These are phyloP conservation scores for Pseudachorutes palmiensis DNA, from an alignment of 1,140 invertebrate genomes.

Conservation along the genomic window DNA sequence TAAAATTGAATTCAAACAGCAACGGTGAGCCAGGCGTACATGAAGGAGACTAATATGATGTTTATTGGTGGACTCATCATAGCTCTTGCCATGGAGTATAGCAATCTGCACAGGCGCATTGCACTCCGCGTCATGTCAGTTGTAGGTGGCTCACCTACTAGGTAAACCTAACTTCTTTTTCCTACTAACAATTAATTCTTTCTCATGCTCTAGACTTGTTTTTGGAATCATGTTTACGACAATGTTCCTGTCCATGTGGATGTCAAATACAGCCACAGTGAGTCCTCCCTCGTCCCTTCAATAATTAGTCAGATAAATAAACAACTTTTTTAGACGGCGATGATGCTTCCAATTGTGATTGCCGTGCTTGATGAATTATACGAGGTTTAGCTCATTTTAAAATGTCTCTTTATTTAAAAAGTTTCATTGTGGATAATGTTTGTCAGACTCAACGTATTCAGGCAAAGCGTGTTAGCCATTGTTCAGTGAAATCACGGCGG, in stretches of 20 bases:
- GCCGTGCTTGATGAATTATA: conserved; percentile 38
- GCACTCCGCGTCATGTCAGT: conserved; percentile 43
- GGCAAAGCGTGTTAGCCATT: neutral
- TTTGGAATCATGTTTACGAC: conserved; percentile 46
- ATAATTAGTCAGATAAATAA: no score
- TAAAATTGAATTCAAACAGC: neutral
- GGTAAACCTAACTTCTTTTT: conserved; percentile 15
- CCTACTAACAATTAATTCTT: neutral
- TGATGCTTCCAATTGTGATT: conserved; percentile 44
- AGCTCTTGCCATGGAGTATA: conserved; percentile 45
- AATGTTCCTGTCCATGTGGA: conserved; percentile 48
- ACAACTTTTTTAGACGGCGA: conserved; percentile 37
- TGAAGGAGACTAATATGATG: conserved; percentile 47
- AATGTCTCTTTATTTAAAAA: no score
- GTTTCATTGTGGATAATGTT: neutral
- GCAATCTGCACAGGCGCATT: conserved; percentile 45
- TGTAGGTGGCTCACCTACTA: conserved; percentile 42
- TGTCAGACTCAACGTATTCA: conserved; percentile 38
- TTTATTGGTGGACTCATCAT: conserved; percentile 51
- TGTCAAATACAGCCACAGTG: conserved; percentile 43
- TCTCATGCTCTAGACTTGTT: conserved; percentile 39
- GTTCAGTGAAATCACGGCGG: neutral
- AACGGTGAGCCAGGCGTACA: conserved; percentile 12
- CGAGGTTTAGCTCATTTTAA: conserved; percentile 9
- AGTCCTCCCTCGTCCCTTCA: no score